Percentiles rank a stretch among this genome's conserved stretches.
These are phyloP conservation scores for Achlya flavicornis DNA, from an alignment of 2,888 invertebrate species.

Conservation along the genomic window DNA sequence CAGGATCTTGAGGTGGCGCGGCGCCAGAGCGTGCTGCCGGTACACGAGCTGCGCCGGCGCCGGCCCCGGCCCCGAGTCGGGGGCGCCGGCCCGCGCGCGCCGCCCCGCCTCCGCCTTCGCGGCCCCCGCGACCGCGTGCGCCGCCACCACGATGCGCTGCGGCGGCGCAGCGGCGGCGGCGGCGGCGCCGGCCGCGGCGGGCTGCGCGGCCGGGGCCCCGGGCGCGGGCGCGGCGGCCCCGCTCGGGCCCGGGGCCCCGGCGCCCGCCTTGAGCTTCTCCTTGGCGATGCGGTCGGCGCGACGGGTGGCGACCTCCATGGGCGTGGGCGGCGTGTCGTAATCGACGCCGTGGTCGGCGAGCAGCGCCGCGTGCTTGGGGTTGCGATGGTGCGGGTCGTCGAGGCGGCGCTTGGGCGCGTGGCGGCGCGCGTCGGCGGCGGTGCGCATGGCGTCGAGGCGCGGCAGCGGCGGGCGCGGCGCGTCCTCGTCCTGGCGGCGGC, in stretches of 20 bases:
- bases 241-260: slow-evolving; percentile 43
- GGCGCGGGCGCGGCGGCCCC: too few relatives aligned
- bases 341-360: slow-evolving; percentile 93
- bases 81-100: slow-evolving; percentile 45
- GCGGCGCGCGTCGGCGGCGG: slow-evolving; percentile 88
- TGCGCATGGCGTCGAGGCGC: slow-evolving; percentile 89
- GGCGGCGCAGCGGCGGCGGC: slow-evolving; percentile 73
- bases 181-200: slow-evolving; percentile 44
- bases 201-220: slow-evolving; percentile 33
- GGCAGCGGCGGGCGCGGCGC: slow-evolving; percentile 75
- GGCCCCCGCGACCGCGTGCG: slow-evolving; percentile 33
- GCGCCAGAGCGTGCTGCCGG: slow-evolving; percentile 83
- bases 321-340: slow-evolving; percentile 92
- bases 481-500: slow-evolving; percentile 87
- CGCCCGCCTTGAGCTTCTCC: slow-evolving; percentile 87
- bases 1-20: slow-evolving; percentile 77
- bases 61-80: slow-evolving; percentile 45
- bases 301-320: slow-evolving; percentile 91
- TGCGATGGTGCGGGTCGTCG: slow-evolving; percentile 87
- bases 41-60: slow-evolving; percentile 80
- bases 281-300: slow-evolving; percentile 93
- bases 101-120: slow-evolving; percentile 42
- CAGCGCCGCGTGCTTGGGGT: slow-evolving; percentile 93
- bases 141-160: slow-evolving; percentile 42
- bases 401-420: slow-evolving; percentile 90